phyloP scores from a whole-genome alignment of 2,113 vertebrate genomes.

The Gallinago paraguaiae region DNA sequence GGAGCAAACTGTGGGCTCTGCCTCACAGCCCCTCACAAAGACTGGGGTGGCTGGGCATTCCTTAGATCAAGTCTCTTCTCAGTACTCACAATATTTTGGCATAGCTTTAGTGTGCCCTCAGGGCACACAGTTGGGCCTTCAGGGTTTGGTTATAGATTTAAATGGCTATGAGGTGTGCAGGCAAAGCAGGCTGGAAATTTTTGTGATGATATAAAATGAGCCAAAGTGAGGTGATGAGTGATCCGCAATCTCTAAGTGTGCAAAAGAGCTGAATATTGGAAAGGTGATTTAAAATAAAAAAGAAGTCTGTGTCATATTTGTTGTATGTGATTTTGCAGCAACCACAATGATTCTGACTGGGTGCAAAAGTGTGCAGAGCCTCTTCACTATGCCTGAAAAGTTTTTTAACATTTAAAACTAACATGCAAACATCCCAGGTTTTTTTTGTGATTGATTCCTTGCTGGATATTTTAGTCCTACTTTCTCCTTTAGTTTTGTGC shows the following conservation, averaged over 20 bases:
- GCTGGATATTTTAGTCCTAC: background rate
- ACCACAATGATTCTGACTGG: background rate
- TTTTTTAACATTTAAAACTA: background rate
- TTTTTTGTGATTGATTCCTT: background rate
- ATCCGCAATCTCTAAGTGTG: background rate
- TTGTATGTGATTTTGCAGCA: background rate
- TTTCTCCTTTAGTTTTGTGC: background rate
- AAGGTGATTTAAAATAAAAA: background rate
- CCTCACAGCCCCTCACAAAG: background rate
- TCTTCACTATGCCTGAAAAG: background rate
- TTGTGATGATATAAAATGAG: background rate
- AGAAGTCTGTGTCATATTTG: background rate
- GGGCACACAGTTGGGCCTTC: background rate
- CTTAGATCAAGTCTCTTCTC: background rate
- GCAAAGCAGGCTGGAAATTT: background rate
- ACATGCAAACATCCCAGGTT: background rate
- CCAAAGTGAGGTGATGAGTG: background rate
- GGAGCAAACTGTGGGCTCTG: rapidly evolving
- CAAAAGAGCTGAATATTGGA: background rate
- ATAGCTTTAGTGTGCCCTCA: background rate
- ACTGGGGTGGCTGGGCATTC: background rate
- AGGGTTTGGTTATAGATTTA: background rate
- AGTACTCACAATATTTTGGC: background rate
- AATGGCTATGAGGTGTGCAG: background rate
- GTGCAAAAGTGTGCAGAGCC: background rate